Conservation (phyloP, 2,113 vertebrate species). For the Cathartes aura region DNA sequence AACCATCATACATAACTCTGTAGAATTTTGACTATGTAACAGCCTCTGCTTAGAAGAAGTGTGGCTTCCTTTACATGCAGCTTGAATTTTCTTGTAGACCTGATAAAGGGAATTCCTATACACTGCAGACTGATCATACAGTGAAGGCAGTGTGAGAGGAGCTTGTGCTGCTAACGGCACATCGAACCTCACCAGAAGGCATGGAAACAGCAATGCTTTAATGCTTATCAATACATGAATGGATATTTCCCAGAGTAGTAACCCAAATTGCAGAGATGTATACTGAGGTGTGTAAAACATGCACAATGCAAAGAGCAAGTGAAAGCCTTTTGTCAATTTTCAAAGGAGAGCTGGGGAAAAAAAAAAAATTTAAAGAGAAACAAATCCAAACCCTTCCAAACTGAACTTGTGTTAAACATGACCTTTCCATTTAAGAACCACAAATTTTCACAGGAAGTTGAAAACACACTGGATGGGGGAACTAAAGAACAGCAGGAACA, state of each 20-base stretch:
- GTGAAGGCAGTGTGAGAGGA: neutral
- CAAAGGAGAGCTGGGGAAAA: neutral
- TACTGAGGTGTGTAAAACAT: neutral
- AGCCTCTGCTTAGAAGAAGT: neutral
- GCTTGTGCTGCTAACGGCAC: neutral
- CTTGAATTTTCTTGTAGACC: neutral
- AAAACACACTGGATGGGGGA: conserved; percentile 61
- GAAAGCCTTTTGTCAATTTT: neutral
- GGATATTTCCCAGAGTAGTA: conserved; percentile 21
- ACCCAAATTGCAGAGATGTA: neutral
- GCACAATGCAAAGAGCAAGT: neutral
- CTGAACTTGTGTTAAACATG: conserved; percentile 26
- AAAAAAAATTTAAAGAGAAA: neutral
- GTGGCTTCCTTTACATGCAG: neutral
- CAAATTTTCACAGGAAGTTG: conserved; percentile 37
- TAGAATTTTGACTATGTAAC: neutral
- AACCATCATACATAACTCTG: neutral
- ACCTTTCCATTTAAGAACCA: conserved; percentile 39
- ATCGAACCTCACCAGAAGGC: neutral
- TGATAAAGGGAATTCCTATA: neutral
- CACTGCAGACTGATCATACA: neutral
- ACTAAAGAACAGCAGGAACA: conserved; percentile 77
- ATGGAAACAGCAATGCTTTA: conserved; percentile 5
- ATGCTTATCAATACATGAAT: neutral
- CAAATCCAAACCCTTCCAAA: neutral